Conservation (phyloP, 2,888 invertebrate genomes). For the Drosophila kambysellisi region DNA sequence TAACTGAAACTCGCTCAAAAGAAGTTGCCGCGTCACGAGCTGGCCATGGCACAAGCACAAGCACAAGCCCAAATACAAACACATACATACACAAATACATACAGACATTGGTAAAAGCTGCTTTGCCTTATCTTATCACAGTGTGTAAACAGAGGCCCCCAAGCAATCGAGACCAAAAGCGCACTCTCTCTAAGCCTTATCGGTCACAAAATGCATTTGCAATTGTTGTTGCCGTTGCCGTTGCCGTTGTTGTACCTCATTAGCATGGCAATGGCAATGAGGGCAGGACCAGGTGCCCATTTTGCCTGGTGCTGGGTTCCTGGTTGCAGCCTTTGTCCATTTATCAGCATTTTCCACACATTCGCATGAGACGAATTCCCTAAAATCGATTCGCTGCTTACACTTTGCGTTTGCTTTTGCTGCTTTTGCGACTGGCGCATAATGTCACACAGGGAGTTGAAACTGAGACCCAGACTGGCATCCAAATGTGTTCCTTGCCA, state of each 20-base stretch:
- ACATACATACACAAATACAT: not conserved
- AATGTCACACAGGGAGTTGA: conserved; percentile 76
- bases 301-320: not conserved
- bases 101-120: conserved; percentile 21
- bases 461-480: conserved; percentile 74
- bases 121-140: conserved; percentile 71
- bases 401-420: conserved; percentile 53
- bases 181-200: conserved; percentile 41
- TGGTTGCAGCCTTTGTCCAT: conserved; percentile 46
- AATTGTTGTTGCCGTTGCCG: conserved; percentile 26
- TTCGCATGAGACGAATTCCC: conserved; percentile 81
- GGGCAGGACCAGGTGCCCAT: conserved; percentile 15
- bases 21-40: conserved; percentile 59
- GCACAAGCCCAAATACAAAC: not conserved
- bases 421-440: conserved; percentile 58
- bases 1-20: conserved; percentile 57
- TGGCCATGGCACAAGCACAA: conserved; percentile 15
- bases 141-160: conserved; percentile 53
- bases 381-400: conserved; percentile 78
- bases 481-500: conserved; percentile 74
- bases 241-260: conserved; percentile 49
- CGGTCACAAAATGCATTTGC: conserved; percentile 50
- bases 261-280: conserved; percentile 59
- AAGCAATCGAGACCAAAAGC: conserved; percentile 3
- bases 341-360: conserved; percentile 83